Evolutionary conservation across 1,140 invertebrate species (phyloP).

Genomic region (Pentalonia nigronervosa): DNA sequence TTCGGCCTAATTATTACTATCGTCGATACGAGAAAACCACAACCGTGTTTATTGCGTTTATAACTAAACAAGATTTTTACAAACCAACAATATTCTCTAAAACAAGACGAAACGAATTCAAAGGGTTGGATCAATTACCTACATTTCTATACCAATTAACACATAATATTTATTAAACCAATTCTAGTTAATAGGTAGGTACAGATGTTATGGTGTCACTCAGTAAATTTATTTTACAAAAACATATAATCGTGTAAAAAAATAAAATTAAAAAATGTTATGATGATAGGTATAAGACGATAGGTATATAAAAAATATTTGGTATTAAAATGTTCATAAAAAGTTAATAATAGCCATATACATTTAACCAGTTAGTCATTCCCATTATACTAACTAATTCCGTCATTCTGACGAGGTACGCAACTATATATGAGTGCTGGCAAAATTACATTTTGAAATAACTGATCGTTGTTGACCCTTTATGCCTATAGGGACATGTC

Average conservation of each 20-base stretch:
- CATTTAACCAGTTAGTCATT: not conserved
- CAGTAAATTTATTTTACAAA: not conserved
- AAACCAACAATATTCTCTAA: not conserved
- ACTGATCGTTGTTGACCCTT: conserved; percentile 17
- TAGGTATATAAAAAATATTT: not conserved
- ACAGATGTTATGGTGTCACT: not conserved
- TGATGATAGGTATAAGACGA: not conserved
- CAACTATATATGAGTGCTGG: not conserved
- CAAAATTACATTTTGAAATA: not conserved
- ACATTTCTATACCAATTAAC: not conserved
- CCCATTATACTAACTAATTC: no score
- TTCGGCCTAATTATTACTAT: conserved; percentile 39
- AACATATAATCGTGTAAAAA: not conserved
- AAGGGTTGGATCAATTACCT: not conserved
- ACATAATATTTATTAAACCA: not conserved
- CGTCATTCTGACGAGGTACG: not conserved
- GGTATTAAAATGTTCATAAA: not conserved
- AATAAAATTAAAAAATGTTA: not conserved
- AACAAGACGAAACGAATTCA: not conserved
- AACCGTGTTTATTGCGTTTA: not conserved
- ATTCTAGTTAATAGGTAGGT: no score
- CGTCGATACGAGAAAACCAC: conserved; percentile 10
- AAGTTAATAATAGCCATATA: not conserved
- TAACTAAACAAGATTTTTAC: not conserved
- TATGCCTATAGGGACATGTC: conserved; percentile 13